Percentiles rank a stretch among this genome's conserved stretches.
Evolutionary conservation across 1,140 invertebrate species (phyloP).

Genomic region (Cydia splendana): DNA sequence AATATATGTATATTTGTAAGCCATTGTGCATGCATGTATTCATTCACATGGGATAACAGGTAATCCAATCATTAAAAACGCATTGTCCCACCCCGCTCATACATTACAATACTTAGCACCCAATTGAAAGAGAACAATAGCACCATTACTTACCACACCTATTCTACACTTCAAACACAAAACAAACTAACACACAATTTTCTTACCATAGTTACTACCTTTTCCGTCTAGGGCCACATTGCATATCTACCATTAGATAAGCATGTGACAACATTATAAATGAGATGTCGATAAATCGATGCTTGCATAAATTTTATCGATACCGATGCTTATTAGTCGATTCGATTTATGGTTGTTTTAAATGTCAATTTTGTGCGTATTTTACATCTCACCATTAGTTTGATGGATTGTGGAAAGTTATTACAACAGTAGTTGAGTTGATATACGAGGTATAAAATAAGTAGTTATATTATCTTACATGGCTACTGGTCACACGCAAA

Average conservation of each 20-base stretch:
- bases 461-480: neutral
- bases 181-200: neutral
- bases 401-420: slow-evolving; percentile 33
- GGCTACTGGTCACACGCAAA: slow-evolving; percentile 31
- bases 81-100: neutral
- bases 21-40: neutral
- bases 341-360: slow-evolving; percentile 17
- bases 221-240: neutral
- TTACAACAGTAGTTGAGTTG: neutral
- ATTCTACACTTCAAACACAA: neutral
- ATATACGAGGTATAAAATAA: neutral
- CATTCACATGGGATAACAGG: neutral
- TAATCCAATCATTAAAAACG: slow-evolving; percentile 13
- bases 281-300: slow-evolving; percentile 43
- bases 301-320: slow-evolving; percentile 31
- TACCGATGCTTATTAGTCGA: slow-evolving; percentile 11
- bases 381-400: slow-evolving; percentile 17
- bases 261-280: slow-evolving; percentile 49
- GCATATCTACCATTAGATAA: slow-evolving; percentile 41
- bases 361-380: slow-evolving; percentile 11
- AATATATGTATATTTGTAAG: neutral
- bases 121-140: slow-evolving; percentile 22
- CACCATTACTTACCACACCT: slow-evolving; percentile 16
- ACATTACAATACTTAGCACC: slow-evolving; percentile 24
- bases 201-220: neutral